These are phyloP conservation scores for Perizoma affinitatum DNA, from an alignment of 2,888 invertebrate genomes.

Conservation along the genomic window DNA sequence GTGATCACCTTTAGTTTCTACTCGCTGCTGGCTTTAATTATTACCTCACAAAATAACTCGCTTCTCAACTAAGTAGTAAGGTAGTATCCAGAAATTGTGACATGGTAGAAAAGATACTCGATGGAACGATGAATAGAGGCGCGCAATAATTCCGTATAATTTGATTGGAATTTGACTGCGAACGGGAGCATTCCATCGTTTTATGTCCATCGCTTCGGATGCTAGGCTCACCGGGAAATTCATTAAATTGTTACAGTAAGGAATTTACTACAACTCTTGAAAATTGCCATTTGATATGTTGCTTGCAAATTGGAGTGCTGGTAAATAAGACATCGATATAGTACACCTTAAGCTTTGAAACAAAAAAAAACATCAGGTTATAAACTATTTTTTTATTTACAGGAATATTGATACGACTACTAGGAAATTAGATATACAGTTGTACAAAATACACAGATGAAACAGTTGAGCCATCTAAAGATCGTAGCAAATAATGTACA, in stretches of 20 bases:
- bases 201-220: conserved; percentile 32
- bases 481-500: no score
- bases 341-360: not conserved
- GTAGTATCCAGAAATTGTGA: no score
- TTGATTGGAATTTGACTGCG: conserved; percentile 44
- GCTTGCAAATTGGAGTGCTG: conserved; percentile 20
- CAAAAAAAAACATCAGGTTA: not conserved
- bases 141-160: conserved; percentile 30
- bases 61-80: not conserved
- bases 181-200: conserved; percentile 25
- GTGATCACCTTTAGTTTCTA: no score
- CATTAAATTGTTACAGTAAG: conserved; percentile 38
- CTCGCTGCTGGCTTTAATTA: no score
- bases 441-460: no score
- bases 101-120: conserved; percentile 1
- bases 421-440: no score
- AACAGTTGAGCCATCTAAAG: no score
- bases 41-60: not conserved
- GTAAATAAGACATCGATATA: not conserved
- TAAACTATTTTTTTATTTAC: no score
- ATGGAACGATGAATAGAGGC: conserved; percentile 6
- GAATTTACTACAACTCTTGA: conserved; percentile 34
- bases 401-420: no score
- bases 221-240: conserved; percentile 32
- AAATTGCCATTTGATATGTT: conserved; percentile 18